phyloP scores from a whole-genome alignment of 2,888 invertebrate genomes.

The Dolichopus griseipennis region DNA sequence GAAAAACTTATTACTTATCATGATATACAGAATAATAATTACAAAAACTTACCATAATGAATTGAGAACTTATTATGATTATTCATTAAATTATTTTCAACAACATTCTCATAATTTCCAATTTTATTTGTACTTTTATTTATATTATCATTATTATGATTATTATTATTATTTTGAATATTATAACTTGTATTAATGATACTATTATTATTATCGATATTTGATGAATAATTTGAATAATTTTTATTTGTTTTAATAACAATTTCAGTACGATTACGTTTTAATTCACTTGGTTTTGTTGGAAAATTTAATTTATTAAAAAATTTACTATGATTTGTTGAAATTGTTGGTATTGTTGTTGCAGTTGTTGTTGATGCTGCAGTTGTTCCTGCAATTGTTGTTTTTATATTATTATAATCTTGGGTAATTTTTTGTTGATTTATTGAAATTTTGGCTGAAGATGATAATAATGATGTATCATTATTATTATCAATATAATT shows the following conservation, averaged over 20 bases:
- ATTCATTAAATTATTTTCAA: slow-evolving; percentile 8
- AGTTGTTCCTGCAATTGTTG: neutral
- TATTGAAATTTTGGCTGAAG: neutral
- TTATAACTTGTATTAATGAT: slow-evolving; percentile 2
- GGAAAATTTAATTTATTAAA: neutral
- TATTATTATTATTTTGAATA: slow-evolving; percentile 14
- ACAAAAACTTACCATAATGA: neutral
- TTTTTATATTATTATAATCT: neutral
- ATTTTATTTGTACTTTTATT: neutral
- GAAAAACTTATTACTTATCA: no score
- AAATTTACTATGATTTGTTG: neutral
- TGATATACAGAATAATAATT: no score
- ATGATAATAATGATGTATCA: neutral
- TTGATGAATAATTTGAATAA: neutral
- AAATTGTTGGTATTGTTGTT: slow-evolving; percentile 4
- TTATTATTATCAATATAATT: neutral
- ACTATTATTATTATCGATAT: slow-evolving; percentile 4
- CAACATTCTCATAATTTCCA: neutral
- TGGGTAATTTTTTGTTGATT: neutral
- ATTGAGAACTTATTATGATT: slow-evolving; percentile 5
- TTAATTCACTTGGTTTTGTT: slow-evolving; percentile 7
- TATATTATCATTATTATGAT: neutral
- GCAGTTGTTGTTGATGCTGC: no score
- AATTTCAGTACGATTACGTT: slow-evolving; percentile 19
- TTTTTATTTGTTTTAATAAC: slow-evolving; percentile 15